phyloP scores from a whole-genome alignment of 1,140 invertebrate species.

The Tyrophagus putrescentiae region DNA sequence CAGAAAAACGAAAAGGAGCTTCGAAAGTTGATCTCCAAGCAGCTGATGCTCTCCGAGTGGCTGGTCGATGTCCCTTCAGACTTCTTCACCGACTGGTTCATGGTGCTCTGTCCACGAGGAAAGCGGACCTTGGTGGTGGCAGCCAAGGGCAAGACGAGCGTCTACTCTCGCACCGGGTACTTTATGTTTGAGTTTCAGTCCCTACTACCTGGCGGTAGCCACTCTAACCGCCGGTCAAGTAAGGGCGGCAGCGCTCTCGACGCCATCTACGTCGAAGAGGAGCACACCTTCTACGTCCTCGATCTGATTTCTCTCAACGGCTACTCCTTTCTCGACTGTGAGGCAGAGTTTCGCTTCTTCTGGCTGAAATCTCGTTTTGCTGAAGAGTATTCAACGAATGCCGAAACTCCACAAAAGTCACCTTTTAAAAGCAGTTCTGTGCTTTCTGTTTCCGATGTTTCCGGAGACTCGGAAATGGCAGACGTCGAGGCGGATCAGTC shows the following conservation, averaged over 20 bases:
- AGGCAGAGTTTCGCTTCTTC: conserved; percentile 59
- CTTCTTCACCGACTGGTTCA: conserved; percentile 58
- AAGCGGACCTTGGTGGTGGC: conserved; percentile 59
- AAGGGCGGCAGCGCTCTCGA: conserved; percentile 45
- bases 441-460: no score
- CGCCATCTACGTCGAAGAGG: conserved; percentile 51
- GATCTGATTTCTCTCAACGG: conserved; percentile 70
- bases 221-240: not conserved
- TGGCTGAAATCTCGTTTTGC: conserved; percentile 53
- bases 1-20: not conserved
- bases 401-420: conserved; percentile 26
- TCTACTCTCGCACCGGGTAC: conserved; percentile 52
- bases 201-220: conserved; percentile 57
- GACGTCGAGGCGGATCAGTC: no score
- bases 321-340: conserved; percentile 55
- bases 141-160: conserved; percentile 50
- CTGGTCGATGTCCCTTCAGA: conserved; percentile 64
- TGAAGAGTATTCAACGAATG: conserved; percentile 40
- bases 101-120: conserved; percentile 66
- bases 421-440: no score
- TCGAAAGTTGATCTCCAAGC: conserved; percentile 19
- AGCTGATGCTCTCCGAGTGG: conserved; percentile 78
- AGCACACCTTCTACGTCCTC: conserved; percentile 54
- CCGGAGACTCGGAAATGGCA: no score
- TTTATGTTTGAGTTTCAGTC: conserved; percentile 45